Conservation (phyloP, 2,888 invertebrate genomes). For the Drosophila paucipuncta region DNA sequence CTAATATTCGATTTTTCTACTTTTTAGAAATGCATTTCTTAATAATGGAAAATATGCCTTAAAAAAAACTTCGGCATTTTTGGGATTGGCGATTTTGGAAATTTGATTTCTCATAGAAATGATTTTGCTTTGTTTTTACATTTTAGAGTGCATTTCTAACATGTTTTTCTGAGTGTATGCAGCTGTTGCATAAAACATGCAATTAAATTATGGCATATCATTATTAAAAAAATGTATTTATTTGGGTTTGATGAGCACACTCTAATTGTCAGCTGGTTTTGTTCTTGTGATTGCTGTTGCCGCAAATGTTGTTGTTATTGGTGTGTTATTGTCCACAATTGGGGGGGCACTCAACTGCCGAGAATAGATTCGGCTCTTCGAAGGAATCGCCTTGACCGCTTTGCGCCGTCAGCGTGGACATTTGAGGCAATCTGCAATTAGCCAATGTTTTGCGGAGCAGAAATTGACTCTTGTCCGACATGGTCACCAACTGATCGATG, state of each 20-base stretch:
- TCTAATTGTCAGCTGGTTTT: not conserved
- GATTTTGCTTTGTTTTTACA: not conserved
- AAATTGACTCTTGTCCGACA: not conserved
- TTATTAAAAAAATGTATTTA: not conserved
- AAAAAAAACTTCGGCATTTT: not conserved
- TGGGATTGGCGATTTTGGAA: not conserved
- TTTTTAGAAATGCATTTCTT: not conserved
- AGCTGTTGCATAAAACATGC: conserved; percentile 12
- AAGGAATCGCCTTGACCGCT: conserved; percentile 17
- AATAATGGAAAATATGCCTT: not conserved
- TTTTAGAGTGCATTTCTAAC: no score
- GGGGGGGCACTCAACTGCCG: conserved; percentile 14
- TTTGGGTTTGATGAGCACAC: not conserved
- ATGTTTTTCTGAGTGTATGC: not conserved
- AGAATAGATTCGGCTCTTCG: conserved; percentile 23
- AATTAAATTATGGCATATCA: not conserved
- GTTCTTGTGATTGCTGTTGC: not conserved
- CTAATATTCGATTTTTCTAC: not conserved
- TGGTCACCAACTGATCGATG: no score
- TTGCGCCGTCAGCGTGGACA: not conserved
- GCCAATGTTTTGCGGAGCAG: not conserved
- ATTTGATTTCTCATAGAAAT: not conserved
- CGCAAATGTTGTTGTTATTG: not conserved
- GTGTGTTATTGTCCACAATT: not conserved
- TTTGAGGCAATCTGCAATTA: not conserved